A percentile compares a stretch with the other conserved stretches of the same genome.
Conservation (phyloP, 2,888 invertebrate species). For the Malthinus flaveolus region DNA sequence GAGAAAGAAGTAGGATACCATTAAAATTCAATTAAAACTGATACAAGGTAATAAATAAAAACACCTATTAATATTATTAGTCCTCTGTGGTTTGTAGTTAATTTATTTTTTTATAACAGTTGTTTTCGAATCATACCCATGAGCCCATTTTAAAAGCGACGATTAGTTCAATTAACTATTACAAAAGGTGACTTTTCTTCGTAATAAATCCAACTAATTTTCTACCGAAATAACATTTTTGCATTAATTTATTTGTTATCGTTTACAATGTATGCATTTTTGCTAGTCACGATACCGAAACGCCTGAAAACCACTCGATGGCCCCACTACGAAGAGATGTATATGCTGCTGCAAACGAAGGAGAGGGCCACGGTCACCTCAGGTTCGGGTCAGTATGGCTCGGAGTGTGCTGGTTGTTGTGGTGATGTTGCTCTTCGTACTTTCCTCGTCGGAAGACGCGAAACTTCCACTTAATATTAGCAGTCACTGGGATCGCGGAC, state of each 20-base stretch:
- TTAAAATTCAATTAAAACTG: not conserved
- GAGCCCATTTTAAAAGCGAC: too few species aligned
- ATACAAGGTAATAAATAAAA: slow-evolving; percentile 6
- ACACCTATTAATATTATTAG: not conserved
- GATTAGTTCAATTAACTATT: not conserved
- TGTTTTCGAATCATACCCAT: too few species aligned
- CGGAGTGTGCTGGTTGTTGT: slow-evolving; percentile 43
- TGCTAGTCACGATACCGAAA: slow-evolving; percentile 20
- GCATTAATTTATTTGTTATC: not conserved
- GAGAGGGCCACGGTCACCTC: slow-evolving; percentile 19
- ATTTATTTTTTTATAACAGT: not conserved
- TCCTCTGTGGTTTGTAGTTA: not conserved
- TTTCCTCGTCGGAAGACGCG: slow-evolving; percentile 41
- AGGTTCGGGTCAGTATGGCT: slow-evolving; percentile 47
- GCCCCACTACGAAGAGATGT: slow-evolving; percentile 18
- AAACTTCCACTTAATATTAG: slow-evolving; percentile 37
- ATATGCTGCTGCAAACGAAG: slow-evolving; percentile 19
- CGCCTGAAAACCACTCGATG: slow-evolving; percentile 8
- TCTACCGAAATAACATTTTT: too few species aligned
- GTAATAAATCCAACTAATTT: slow-evolving; percentile 2
- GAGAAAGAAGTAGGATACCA: too few species aligned
- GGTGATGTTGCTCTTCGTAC: slow-evolving; percentile 38
- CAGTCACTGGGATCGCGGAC: slow-evolving; percentile 44
- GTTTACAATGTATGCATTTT: slow-evolving; percentile 12
- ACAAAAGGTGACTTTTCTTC: not conserved